Conservation (phyloP, 1,140 invertebrate genomes). For the Magallana angulata region DNA sequence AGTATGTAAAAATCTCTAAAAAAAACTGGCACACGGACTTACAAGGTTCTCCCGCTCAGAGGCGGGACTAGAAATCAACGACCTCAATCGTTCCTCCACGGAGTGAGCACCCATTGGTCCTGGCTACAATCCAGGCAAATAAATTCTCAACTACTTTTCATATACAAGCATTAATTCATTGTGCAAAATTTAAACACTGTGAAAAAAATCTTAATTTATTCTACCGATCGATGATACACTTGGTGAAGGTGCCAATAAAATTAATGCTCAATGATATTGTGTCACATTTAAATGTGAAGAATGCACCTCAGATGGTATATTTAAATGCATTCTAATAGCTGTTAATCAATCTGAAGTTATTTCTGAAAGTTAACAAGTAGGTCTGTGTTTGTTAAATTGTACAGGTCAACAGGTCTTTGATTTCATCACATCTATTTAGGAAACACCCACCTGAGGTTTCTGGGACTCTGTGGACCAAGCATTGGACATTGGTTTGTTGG, state of each 20-base stretch:
- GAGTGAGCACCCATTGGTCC: background rate
- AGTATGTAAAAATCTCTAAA: background rate
- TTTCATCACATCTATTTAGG: too few species aligned
- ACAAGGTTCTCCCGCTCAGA: constrained; percentile 39
- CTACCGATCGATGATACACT: too few species aligned
- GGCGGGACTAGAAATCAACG: constrained; percentile 50
- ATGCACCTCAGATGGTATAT: too few species aligned
- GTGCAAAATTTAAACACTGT: background rate
- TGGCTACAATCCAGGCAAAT: constrained; percentile 23
- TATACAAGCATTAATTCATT: constrained; percentile 10
- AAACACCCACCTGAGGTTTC: constrained; percentile 40
- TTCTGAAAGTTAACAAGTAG: too few species aligned
- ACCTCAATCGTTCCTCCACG: constrained; percentile 58
- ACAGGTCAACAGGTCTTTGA: too few species aligned
- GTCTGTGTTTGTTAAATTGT: too few species aligned
- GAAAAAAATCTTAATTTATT: background rate
- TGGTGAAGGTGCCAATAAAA: too few species aligned
- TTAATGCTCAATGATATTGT: too few species aligned
- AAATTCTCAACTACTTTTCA: background rate
- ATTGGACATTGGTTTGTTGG: constrained; percentile 18
- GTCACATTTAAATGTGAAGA: too few species aligned
- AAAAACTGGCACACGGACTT: constrained; percentile 40
- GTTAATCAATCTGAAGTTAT: too few species aligned
- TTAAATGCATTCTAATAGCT: too few species aligned
- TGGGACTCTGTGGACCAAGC: constrained; percentile 45